Evolutionary conservation across 2,797 vertebrate genomes (phyloP).

Genomic region (Pipistrellus pygmaeus): DNA sequence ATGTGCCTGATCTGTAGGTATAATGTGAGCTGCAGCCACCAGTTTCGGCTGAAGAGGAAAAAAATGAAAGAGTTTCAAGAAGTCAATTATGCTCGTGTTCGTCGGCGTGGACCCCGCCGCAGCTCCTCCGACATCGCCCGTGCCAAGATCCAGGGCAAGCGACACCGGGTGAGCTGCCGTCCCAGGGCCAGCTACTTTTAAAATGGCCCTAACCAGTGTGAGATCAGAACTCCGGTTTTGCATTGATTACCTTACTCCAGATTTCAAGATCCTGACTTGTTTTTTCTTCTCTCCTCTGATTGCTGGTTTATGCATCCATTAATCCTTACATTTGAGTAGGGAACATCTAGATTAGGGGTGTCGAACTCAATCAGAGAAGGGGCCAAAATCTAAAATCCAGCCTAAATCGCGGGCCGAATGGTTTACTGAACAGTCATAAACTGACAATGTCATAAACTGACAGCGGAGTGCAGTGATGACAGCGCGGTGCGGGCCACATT

Average conservation of each 20-base stretch:
- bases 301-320: background rate
- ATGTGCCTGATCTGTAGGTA: constrained; percentile 89
- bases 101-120: constrained; percentile 93
- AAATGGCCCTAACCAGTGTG: background rate
- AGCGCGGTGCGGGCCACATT: too few species aligned
- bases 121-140: constrained; percentile 93
- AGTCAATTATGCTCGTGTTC: constrained; percentile 87
- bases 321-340: background rate
- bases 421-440: too few species aligned
- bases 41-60: constrained; percentile 94
- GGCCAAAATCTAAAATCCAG: too few species aligned
- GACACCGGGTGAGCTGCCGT: constrained; percentile 88
- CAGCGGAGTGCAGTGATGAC: too few species aligned
- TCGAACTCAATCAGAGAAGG: too few species aligned
- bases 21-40: constrained; percentile 98
- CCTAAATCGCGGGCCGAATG: too few species aligned
- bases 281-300: background rate
- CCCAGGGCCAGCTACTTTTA: background rate
- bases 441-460: too few species aligned
- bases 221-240: background rate
- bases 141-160: constrained; percentile 93
- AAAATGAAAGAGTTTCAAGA: constrained; percentile 90
- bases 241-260: background rate
- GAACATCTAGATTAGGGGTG: background rate
- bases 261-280: background rate